Evolutionary conservation across 1,140 invertebrate genomes (phyloP), one percentile per base, ranked within the genome.

Genomic region (Leguminivora glycinivorella): DNA sequence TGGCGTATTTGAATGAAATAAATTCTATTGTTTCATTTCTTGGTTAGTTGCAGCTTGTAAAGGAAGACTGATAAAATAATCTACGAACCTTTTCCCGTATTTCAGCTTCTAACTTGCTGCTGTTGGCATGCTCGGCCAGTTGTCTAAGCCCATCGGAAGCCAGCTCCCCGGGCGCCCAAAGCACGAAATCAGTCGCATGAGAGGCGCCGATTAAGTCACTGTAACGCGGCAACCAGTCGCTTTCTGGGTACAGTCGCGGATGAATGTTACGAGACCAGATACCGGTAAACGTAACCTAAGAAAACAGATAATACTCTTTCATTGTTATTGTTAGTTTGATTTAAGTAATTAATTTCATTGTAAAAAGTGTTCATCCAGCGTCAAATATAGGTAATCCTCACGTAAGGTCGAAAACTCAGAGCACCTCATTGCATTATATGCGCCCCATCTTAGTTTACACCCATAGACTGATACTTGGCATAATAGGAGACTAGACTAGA

Each of bases 241-340:
- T 91, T 63, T 91, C 89, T 3, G 89, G 89, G 34, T 82, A 91
- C 0, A 83, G 47, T 5, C 74, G 77, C 3, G 87, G 87, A 70
- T 91, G 89, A 0, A 87, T 91, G 58, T 91, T 84, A 12, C 89
- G 75, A 0, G 89, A 91, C 89, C 89, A 91, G 29, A 87, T 83
- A 17, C 89, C 89, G 10, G 80, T 85, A 68, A 89, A 89, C 6
- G 76, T 73, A 34, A 90, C 56, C 88, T 90, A 69, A 14, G 75
- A 74, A 38, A 56, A 56, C 58, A 60, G 40, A 47, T 14, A 67
- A 34, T 34, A 26, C 34, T n/a, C n/a, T n/a, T n/a, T n/a, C n/a
- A n/a, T n/a, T n/a, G n/a, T n/a, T n/a, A n/a, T n/a, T n/a, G n/a
- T n/a, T n/a, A n/a, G n/a, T n/a, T n/a, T n/a, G n/a, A n/a, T n/a